Conservation (phyloP, 2,888 invertebrate species). For the Brenthis hecate region DNA sequence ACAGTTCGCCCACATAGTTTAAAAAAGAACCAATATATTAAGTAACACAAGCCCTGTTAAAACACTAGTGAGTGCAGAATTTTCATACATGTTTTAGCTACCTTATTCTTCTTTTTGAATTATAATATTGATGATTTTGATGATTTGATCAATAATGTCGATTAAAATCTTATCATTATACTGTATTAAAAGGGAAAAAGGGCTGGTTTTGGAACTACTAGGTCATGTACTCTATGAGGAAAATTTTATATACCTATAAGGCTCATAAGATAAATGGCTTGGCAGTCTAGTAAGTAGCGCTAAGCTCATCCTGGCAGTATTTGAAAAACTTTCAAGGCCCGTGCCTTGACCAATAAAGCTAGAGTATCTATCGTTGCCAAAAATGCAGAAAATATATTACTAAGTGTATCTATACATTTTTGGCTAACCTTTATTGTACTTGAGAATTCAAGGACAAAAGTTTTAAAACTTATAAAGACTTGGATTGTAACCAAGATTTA, state of each 20-base stretch:
- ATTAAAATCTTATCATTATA: too few species aligned
- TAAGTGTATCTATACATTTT: conserved; percentile 14
- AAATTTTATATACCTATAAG: neutral
- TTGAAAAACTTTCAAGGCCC: conserved; percentile 17
- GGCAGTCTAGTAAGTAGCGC: conserved; percentile 10
- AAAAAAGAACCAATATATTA: conserved; percentile 11
- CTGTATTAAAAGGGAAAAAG: too few species aligned
- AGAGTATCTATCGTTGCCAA: conserved; percentile 9
- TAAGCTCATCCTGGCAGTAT: conserved; percentile 23
- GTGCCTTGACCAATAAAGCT: conserved; percentile 24
- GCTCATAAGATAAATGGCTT: conserved; percentile 11
- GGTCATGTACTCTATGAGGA: neutral
- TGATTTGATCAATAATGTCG: too few species aligned
- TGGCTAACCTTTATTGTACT: conserved; percentile 25
- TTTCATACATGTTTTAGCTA: neutral
- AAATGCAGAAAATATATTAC: conserved; percentile 1
- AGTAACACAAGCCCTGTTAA: neutral
- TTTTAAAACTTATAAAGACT: conserved; percentile 7
- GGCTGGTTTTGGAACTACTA: too few species aligned
- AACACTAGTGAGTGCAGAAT: neutral
- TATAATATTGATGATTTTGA: too few species aligned
- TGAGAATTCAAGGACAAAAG: conserved; percentile 26
- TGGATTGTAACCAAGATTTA: neutral
- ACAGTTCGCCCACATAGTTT: conserved; percentile 5
- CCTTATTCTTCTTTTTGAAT: too few species aligned